Base-by-base conservation (phyloP, 2,888 invertebrate species). In the Acleris cristana region DNA sequence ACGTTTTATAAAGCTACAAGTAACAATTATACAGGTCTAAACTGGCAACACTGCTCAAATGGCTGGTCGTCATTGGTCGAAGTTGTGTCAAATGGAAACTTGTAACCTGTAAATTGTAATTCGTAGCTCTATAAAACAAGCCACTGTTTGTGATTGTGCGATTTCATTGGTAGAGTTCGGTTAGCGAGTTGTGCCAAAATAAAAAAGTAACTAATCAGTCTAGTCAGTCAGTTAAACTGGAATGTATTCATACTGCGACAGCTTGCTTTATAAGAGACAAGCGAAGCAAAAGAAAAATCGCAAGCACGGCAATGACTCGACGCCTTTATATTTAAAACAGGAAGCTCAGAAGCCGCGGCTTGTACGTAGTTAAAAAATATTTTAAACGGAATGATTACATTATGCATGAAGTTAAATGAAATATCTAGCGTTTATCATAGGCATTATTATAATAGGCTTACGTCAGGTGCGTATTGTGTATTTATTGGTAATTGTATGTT, bases 301-400 rank as follows among this genome's bases (percentile, higher is more conserved):
- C 45, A 52, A 16, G 55, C 26, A 1, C 5, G 3, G 0, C 59
- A 67, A 72, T 73, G 76, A 72, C 66, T 70, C 70, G 71, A 73
- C 72, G 68, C 34, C 23, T 21, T 63, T 52, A n/a, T 62, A 61
- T 55, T 57, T 59, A 48, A 53, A 58, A 63, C 34, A 30, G 49
- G 62, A 19, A 18, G 67, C 63, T 63, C 58, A 34, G 34, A 34
- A 58, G 34, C 62, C 51, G 26, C 62, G 18, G 26, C 57, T 57
- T 45, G n/a, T 52, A 40, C 14, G 40, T 63, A 54, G 40, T 57
- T 57, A 67, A 67, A 64, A 62, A 63, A 58, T 57, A 56, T 63
- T 62, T 26, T 30, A 56, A 44, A 65, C 53, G 63, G 58, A 26
- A 63, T 58, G 52, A 66, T 61, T 67, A 63, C 67, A 67, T 67